Evolutionary conservation across 2,888 invertebrate genomes (phyloP), one percentile per base, ranked within the genome.

Genomic region (Melinopterus prodromus): DNA sequence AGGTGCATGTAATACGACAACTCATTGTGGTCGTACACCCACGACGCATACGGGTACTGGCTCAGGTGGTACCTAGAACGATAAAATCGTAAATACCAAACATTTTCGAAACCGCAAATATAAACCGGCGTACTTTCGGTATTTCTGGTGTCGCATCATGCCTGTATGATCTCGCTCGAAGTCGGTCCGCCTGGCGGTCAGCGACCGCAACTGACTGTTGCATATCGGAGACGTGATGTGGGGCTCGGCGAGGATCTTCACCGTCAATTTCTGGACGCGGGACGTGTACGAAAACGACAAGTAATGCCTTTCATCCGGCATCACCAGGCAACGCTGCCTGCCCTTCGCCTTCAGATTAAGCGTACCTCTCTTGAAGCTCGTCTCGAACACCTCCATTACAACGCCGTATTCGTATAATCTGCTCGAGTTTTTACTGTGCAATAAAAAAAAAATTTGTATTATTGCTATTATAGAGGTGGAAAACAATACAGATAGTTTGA

Each of bases 311-410:
- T 86, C 83, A 79, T 83, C 85, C 69, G 85, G 84, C 16, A 87
- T 87, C 75, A 95, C 89, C 84, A 91, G 90, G 87, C 96, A 96
- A 81, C 96, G 90, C 87, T 96, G 96, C 76, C 96, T 89, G 0
- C 95, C 96, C 86, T 93, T 93, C 0, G 96, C 95, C 88, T 92
- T 91, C n/a, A 94, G 89, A 70, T 91, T 91, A 36, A 91, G 86
- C 5, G 86, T 85, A 79, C 91, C 91, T 79, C 92, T 91, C 78
- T 91, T 91, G 81, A 91, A 92, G 82, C 92, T 92, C 6, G 93
- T 92, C 87, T 94, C 94, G 26, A 92, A 93, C 6, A 94, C 92
- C 87, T 94, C 93, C 84, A 93, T 93, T 2, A 93, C 92, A 0
- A 93, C 93, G 3, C 94, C 94, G 82, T 92, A 89, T 12, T 87